These are phyloP conservation scores for pig (Sus scrofa) DNA, from an alignment of 2,113 vertebrate species.

Conservation along the genomic window DNA sequence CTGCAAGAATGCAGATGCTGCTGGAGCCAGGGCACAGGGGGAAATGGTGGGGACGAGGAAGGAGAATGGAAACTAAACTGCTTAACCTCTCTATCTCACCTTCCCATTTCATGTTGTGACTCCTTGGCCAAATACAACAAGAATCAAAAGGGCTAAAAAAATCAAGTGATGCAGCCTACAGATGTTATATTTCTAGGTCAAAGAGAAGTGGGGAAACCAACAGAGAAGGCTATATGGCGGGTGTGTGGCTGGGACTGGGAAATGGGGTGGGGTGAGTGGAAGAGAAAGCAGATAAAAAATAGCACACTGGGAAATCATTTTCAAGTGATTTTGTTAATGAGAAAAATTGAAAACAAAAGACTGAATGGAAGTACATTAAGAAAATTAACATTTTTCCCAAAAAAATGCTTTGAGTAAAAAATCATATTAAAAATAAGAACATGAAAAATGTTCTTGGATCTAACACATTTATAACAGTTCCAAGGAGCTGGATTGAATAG, in stretches of 20 bases:
- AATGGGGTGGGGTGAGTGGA: too few relatives aligned
- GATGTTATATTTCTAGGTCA: background rate
- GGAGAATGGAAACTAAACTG: background rate
- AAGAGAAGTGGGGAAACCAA: background rate
- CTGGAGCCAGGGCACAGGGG: background rate
- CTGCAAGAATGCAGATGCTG: background rate
- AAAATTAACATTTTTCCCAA: background rate
- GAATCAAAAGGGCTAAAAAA: background rate
- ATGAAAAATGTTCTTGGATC: slow-evolving; percentile 63
- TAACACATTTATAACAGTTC: slow-evolving; percentile 62
- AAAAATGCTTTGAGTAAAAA: slow-evolving; percentile 73
- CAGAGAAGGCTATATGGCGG: background rate
- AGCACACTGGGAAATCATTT: background rate
- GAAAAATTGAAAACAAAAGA: slow-evolving; percentile 63
- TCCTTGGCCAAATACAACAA: background rate
- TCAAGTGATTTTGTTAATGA: slow-evolving; percentile 25
- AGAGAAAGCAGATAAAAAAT: background rate
- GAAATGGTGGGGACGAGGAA: background rate
- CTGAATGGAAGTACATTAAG: background rate
- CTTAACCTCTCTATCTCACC: background rate
- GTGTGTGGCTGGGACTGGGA: background rate
- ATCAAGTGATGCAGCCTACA: background rate
- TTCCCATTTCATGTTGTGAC: background rate
- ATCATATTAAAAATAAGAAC: slow-evolving; percentile 66
- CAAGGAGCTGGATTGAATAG: slow-evolving; percentile 41